Evolutionary conservation across 1,140 invertebrate species (phyloP).

Genomic region (Fopius arisanus): DNA sequence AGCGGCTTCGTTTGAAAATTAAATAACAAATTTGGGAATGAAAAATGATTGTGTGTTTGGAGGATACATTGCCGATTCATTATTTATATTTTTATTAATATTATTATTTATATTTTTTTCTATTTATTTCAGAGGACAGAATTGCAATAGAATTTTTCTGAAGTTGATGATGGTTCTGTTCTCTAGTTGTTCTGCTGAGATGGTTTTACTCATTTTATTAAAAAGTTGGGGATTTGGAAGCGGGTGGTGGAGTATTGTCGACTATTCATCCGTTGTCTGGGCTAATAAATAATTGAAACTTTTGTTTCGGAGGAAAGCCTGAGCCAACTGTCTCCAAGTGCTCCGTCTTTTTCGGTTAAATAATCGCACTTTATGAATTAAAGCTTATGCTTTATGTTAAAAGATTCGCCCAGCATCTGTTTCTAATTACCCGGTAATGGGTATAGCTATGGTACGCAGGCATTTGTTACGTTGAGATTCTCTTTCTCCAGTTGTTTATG

Average conservation of each 20-base stretch:
- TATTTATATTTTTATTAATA: too few species aligned
- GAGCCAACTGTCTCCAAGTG: constrained; percentile 27
- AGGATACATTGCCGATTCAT: too few species aligned
- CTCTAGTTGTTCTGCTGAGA: too few species aligned
- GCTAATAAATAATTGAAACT: constrained; percentile 67
- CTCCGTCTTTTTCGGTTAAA: constrained; percentile 46
- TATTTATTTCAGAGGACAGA: not conserved
- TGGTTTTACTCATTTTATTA: not conserved
- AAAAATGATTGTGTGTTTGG: too few species aligned
- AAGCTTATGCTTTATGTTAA: constrained; percentile 66
- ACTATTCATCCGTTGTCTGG: constrained; percentile 56
- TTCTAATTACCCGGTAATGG: constrained; percentile 67
- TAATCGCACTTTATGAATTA: constrained; percentile 67
- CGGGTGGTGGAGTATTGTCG: not conserved
- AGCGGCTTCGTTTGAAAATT: too few species aligned
- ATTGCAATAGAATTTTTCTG: not conserved
- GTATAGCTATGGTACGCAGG: constrained; percentile 52
- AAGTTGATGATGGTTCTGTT: too few species aligned
- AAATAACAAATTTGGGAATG: too few species aligned
- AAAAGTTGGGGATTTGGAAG: not conserved
- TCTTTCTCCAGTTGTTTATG: not conserved
- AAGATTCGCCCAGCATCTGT: constrained; percentile 66
- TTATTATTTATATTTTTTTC: not conserved
- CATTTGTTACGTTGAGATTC: constrained; percentile 60
- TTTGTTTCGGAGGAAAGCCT: constrained; percentile 57